Conservation (phyloP, 2,113 vertebrate species). For the Stigmatopora argus region DNA sequence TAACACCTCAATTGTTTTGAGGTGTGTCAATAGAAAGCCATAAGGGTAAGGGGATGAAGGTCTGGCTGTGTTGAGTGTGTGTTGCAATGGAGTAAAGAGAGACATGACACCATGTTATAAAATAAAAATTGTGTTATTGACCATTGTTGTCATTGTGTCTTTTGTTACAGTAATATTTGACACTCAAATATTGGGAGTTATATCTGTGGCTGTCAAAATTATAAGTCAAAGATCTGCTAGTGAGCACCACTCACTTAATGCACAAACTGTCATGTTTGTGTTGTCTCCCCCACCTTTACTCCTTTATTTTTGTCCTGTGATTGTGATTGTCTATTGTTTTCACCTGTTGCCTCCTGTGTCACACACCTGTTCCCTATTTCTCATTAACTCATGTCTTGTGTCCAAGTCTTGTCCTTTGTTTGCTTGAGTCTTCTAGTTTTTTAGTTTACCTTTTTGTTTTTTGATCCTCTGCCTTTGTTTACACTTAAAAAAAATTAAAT, state of each 20-base stretch:
- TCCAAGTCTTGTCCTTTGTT: too few species aligned
- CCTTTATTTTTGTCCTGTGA: too few species aligned
- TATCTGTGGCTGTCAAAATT: neutral
- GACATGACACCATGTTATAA: constrained; percentile 47
- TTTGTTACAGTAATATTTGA: neutral
- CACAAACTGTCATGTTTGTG: neutral
- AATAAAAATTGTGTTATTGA: constrained; percentile 20
- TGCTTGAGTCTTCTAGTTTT: too few species aligned
- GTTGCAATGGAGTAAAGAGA: constrained; percentile 26
- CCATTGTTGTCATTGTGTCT: constrained; percentile 17
- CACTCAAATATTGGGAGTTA: neutral
- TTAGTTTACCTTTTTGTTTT: too few species aligned
- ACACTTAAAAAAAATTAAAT: too few species aligned
- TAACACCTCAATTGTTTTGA: constrained; percentile 37
- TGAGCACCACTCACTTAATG: neutral
- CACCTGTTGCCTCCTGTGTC: too few species aligned
- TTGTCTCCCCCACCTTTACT: too few species aligned
- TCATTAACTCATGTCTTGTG: too few species aligned
- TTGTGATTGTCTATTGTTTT: too few species aligned
- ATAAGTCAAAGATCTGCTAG: neutral
- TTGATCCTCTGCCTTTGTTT: too few species aligned
- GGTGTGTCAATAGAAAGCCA: constrained; percentile 55
- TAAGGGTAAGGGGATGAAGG: constrained; percentile 35
- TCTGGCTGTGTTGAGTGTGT: constrained; percentile 34
- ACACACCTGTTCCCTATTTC: too few species aligned